Conservation (phyloP, 1,140 invertebrate species). For the Ips nitidus region DNA sequence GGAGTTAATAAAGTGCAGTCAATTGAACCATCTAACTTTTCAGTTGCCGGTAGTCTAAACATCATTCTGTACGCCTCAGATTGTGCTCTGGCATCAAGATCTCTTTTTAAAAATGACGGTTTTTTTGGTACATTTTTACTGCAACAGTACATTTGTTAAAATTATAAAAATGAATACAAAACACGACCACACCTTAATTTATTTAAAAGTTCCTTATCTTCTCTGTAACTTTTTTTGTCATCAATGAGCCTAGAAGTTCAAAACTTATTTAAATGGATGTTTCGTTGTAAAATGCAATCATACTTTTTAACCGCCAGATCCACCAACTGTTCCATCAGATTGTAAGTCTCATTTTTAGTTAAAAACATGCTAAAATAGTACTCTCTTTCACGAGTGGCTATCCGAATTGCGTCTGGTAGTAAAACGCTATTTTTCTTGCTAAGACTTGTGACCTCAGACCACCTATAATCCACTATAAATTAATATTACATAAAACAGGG, state of each 20-base stretch:
- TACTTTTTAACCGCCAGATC: slow-evolving; percentile 95
- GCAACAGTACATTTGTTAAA: slow-evolving; percentile 30
- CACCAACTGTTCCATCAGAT: slow-evolving; percentile 90
- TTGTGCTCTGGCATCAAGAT: slow-evolving; percentile 91
- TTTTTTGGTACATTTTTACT: slow-evolving; percentile 85
- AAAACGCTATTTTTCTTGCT: slow-evolving; percentile 76
- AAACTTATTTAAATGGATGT: slow-evolving; percentile 1
- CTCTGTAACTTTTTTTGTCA: slow-evolving; percentile 80
- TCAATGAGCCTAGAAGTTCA: slow-evolving; percentile 71
- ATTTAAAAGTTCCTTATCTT: slow-evolving; percentile 77
- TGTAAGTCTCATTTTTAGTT: slow-evolving; percentile 85
- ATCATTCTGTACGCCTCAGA: slow-evolving; percentile 82
- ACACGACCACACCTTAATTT: slow-evolving; percentile 68
- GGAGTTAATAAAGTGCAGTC: slow-evolving; percentile 93
- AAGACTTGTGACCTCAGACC: slow-evolving; percentile 77
- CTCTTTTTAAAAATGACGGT: slow-evolving; percentile 85
- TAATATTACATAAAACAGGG: neutral
- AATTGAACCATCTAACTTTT: slow-evolving; percentile 91
- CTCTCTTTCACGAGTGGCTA: slow-evolving; percentile 79
- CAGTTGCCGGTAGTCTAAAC: slow-evolving; percentile 82
- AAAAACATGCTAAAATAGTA: slow-evolving; percentile 90
- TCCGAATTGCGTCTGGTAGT: slow-evolving; percentile 84
- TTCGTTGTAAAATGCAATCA: slow-evolving; percentile 18
- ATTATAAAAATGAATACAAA: slow-evolving; percentile 6
- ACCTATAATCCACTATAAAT: slow-evolving; percentile 52